Evolutionary conservation across 2,888 invertebrate genomes (phyloP), one percentile per base, ranked within the genome.

Genomic region (Philopedon plagiatum): DNA sequence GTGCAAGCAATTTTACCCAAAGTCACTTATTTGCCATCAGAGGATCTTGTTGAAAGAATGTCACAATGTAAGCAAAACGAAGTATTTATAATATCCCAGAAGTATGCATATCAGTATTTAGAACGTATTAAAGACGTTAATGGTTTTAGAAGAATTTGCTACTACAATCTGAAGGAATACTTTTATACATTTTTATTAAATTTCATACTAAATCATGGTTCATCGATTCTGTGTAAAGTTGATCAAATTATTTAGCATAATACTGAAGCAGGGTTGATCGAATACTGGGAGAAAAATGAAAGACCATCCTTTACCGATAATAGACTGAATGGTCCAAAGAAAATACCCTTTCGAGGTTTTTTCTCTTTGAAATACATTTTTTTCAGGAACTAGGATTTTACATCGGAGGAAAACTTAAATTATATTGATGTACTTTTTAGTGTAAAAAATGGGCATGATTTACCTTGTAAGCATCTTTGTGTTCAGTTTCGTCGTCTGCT

Each of bases 91-190:
- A 26, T 39, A 7, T 8, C 37, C 5, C 1, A 21, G 1, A 41
- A 56, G 9, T 8, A 56, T 5, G 26, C 41, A 11, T 7, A 41
- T 21, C 4, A 39, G 19, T 62, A 56, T 39, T 18, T 44, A 11
- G 26, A n/a, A 21, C 7, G 15, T 1, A 9, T 62, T 32, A 32
- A 19, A n/a, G 56, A 56, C 21, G 54, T 62, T 11, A 39, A 69
- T 54, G 62, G 62, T 21, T 62, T 54, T 32, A 39, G 46, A 21
- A 54, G 32, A 21, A 61, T 41, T 7, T 69, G 69, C 39, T 69
- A 41, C 56, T 69, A 69, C 13, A 34, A 26, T 3, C 19, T 62
- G 5, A 23, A 62, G 13, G 44, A 62, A 37, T 5, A 21, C 21
- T 11, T 69, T 9, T 7, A 29, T n/a, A 23, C 69, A 9, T 26